Conservation (phyloP, 2,113 vertebrate genomes). For the Dicerorhinus sumatrensis region DNA sequence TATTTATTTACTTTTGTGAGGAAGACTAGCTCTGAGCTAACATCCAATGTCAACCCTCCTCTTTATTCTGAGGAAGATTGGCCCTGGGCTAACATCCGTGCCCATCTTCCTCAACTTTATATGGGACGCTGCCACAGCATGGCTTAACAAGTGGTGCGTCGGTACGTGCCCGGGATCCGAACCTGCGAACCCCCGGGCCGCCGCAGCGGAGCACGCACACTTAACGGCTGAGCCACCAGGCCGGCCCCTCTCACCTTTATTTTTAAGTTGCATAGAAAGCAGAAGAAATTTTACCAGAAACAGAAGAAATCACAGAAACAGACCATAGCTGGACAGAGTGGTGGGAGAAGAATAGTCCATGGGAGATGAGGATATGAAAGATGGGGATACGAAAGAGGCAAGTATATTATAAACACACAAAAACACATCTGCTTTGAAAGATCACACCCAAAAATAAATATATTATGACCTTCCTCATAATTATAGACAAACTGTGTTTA, state of each 20-base stretch:
- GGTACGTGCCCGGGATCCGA: no score
- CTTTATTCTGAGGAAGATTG: no score
- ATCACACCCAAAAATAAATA: neutral
- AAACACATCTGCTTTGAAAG: neutral
- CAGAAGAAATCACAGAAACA: neutral
- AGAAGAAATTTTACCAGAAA: conserved; percentile 35
- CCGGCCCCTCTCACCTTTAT: neutral
- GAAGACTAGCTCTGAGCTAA: no score
- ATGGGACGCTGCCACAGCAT: no score
- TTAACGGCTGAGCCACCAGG: no score
- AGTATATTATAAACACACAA: neutral
- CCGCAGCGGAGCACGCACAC: no score
- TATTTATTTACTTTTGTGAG: no score
- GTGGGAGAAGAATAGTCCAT: neutral
- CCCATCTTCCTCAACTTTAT: no score
- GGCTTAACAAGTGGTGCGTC: no score
- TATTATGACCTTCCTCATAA: neutral
- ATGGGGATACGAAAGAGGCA: neutral
- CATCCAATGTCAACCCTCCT: no score
- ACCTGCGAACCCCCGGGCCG: no score
- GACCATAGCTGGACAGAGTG: neutral
- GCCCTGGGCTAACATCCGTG: no score
- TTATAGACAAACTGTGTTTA: neutral
- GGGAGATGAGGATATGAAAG: neutral
- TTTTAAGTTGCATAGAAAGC: neutral